Base-by-base conservation (phyloP, 2,888 invertebrate species). In the Melanargia galathea region DNA sequence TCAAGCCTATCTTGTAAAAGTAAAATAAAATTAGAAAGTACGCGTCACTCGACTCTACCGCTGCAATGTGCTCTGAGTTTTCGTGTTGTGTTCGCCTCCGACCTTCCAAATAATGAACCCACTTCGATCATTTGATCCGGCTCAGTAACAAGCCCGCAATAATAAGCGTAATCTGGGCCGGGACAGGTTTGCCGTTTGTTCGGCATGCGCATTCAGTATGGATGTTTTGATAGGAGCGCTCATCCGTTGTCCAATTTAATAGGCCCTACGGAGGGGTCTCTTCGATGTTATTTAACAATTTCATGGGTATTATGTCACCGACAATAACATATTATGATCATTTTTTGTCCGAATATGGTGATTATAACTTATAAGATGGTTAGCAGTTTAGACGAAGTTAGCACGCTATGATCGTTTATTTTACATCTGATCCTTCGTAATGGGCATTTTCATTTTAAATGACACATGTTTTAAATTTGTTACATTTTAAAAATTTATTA, bases 61-160 rank as follows among this genome's bases (percentile, higher is more conserved):
- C 43, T 2, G 8, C 5, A 8, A 16, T 18, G 16, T 2, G 5
- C 2, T 8, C 16, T 8, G 18, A 43, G 16, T 7, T 18, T 7
- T 43, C 8, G 3, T 18, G 8, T 18, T 16, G 16, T 5, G 8
- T 16, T 8, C 16, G 8, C 18, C 18, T 43, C 8, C 16, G 43
- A 35, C 24, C 58, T 46, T 16, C 18, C 33, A 22, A 35, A 48
- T 33, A 35, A 20, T 35, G 48, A 33, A 24, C 11, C 48, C 33
- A 46, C 35, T 58, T 35, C 58, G 35, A 58, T 58, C 48, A 58
- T 43, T 48, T 48, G 58, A 35, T 58, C 57, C 57, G 46, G n/a
- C 30, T 35, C 57, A 7, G 22, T 58, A 58, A 48, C 46, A 46
- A 58, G 46, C 22, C 46, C 46, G 48, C 18, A 58, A 58, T 58